phyloP scores from a whole-genome alignment of 2,113 vertebrate species.

The Crotalus tigris region DNA sequence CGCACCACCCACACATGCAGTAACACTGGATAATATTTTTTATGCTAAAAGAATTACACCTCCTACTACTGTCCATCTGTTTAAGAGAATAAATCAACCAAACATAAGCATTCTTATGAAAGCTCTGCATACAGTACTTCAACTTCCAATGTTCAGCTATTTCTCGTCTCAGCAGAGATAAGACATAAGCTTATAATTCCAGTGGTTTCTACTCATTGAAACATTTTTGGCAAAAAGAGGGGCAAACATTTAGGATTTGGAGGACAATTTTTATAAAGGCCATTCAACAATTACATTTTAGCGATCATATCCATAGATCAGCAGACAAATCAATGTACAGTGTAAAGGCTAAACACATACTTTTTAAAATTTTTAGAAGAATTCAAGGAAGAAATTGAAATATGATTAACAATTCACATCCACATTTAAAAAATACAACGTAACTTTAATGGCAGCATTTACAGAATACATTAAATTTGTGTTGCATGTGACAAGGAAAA shows the following conservation, averaged over 20 bases:
- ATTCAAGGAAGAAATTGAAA: background rate
- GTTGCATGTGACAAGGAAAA: background rate
- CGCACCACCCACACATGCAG: slow-evolving; percentile 73
- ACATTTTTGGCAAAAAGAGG: slow-evolving; percentile 17
- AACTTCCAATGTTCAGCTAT: slow-evolving; percentile 21
- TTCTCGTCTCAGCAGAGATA: slow-evolving; percentile 35
- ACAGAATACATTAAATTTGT: background rate
- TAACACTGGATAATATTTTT: slow-evolving; percentile 72
- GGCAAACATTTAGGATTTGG: background rate
- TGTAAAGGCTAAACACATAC: slow-evolving; percentile 10
- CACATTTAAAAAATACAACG: background rate
- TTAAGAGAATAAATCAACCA: slow-evolving; percentile 47
- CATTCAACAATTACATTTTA: background rate
- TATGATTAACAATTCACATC: background rate
- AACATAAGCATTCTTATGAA: slow-evolving; percentile 30
- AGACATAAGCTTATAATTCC: slow-evolving; percentile 19
- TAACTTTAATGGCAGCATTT: background rate
- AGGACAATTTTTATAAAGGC: background rate
- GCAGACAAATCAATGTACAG: slow-evolving; percentile 32
- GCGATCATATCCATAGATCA: background rate
- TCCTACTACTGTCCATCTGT: slow-evolving; percentile 59
- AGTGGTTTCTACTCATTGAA: slow-evolving; percentile 22
- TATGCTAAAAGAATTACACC: slow-evolving; percentile 64
- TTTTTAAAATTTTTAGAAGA: background rate
- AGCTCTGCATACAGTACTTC: slow-evolving; percentile 34